A percentile compares a stretch with the other conserved stretches of the same genome.
Evolutionary conservation across 1,140 invertebrate genomes (phyloP).

Genomic region (Apis florea): DNA sequence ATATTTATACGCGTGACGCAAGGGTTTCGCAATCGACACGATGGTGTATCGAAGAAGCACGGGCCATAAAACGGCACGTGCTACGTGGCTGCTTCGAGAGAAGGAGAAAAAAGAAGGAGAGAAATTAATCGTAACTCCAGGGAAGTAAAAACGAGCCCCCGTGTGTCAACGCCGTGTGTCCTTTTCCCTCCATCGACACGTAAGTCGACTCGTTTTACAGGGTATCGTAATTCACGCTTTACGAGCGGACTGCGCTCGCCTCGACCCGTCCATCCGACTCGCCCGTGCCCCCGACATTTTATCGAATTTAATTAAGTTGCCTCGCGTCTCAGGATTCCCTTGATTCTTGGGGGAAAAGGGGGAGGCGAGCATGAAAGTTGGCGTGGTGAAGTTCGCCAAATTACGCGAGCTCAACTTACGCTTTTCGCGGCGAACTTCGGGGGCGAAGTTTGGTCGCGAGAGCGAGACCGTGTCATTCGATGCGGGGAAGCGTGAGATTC

Average conservation of each 20-base stretch:
- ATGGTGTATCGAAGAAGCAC: not conserved
- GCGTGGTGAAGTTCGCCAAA: not conserved
- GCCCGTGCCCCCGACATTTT: constrained; percentile 1
- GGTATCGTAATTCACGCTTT: constrained; percentile 40
- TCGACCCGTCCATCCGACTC: not conserved
- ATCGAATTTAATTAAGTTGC: constrained; percentile 48
- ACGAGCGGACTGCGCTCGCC: constrained; percentile 5
- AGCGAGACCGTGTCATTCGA: not conserved
- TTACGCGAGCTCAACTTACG: not conserved
- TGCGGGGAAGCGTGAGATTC: not conserved
- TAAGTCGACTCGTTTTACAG: constrained; percentile 33
- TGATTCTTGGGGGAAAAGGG: not conserved
- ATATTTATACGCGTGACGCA: constrained; percentile 35
- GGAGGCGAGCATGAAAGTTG: not conserved
- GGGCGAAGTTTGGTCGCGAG: not conserved
- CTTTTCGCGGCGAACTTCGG: not conserved
- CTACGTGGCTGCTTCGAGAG: not conserved
- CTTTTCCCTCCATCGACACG: constrained; percentile 21
- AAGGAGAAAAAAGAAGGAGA: not conserved
- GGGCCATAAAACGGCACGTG: constrained; percentile 16
- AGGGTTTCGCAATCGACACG: constrained; percentile 27
- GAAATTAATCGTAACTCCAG: constrained; percentile 22
- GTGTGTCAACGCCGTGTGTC: constrained; percentile 14
- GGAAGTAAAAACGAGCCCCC: constrained; percentile 27
- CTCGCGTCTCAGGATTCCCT: constrained; percentile 1